Evolutionary conservation across 2,113 vertebrate genomes (phyloP), one percentile per base, ranked within the genome.

Genomic region (Chiloscyllium plagiosum): DNA sequence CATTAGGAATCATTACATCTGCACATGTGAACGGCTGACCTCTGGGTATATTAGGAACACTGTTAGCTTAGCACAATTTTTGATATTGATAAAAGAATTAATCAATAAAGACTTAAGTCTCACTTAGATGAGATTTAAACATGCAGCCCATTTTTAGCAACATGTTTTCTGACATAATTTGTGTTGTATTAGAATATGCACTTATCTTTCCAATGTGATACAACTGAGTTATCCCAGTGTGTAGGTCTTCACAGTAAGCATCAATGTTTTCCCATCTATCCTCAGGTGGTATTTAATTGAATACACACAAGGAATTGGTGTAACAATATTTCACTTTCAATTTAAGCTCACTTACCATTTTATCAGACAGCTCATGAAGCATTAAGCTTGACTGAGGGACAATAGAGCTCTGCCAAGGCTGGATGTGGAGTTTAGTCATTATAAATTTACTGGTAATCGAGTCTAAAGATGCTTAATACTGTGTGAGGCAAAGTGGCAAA

Each of bases 261-360:
- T 52, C 50, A 26, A 50, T 52, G 47, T 87, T 52, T 52, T 87
- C 85, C 20, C 85, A 52, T 87, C 85, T 87, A 52, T 87, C 85
- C 85, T 87, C 42, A 87, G 85, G 22, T 87, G 85, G 85, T 87
- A 52, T 87, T 87, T 87, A 87, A 87, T 87, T 87, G 26, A 87
- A 52, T 87, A 52, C 78, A 42, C 78, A 42, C 50, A 87, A 47
- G 47, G 85, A 87, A 87, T 87, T 83, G 80, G 37, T 47, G 80
- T 83, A 87, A 52, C 85, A 52, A 87, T 87, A 87, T 87, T 87
- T 87, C 85, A 87, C 85, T 87, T 87, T 52, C 85, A 87, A 26
- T 87, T 87, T 50, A 87, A 52, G 85, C 85, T 52, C 85, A 87
- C 85, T 87, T 87, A 86, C 85, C 85, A 52, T 50, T 87, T 87